phyloP scores from a whole-genome alignment of 1,140 invertebrate species.

The Brachionus rotundiformis region DNA sequence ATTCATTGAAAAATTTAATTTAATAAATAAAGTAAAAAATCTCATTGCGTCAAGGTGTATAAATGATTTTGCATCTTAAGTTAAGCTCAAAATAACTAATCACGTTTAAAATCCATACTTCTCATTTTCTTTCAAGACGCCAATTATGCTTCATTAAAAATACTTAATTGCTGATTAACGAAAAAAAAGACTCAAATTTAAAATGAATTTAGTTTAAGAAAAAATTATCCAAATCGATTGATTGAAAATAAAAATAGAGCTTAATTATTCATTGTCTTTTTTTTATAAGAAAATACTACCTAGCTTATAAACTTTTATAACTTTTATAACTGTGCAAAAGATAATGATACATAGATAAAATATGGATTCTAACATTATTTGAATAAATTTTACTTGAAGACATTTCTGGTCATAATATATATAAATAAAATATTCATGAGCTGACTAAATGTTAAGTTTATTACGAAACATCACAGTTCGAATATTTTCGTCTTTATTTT shows the following conservation, averaged over 20 bases:
- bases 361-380: background rate
- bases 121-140: background rate
- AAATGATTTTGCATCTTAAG: background rate
- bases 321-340: no score
- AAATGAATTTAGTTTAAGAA: no score
- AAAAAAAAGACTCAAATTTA: no score
- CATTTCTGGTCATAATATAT: background rate
- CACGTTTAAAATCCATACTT: background rate
- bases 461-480: background rate
- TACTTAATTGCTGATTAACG: background rate
- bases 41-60: background rate
- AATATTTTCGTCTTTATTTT: background rate
- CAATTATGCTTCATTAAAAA: background rate
- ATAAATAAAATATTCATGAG: background rate
- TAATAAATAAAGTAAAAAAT: background rate
- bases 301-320: no score
- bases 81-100: background rate
- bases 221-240: no score
- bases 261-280: no score
- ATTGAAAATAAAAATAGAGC: no score
- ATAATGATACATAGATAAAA: background rate
- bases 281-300: no score
- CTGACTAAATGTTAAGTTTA: background rate
- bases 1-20: background rate
- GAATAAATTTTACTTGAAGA: background rate